Evolutionary conservation across 2,797 vertebrate genomes (phyloP).

Genomic region (Acipenser oxyrinchus): DNA sequence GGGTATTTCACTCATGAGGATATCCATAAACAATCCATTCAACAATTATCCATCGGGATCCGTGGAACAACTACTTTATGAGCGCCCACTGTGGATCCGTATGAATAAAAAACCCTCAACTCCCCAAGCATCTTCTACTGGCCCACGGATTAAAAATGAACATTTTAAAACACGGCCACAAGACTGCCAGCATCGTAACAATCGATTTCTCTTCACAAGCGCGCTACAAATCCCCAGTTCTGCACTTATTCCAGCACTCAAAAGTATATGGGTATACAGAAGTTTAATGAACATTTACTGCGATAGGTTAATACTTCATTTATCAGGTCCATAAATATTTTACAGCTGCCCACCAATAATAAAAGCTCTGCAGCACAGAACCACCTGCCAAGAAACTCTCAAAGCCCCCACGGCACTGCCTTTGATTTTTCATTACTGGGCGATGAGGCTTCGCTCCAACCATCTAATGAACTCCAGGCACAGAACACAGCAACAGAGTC

Average conservation of each 20-base stretch:
- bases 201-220: constrained; percentile 14
- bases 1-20: too few species aligned
- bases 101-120: neutral
- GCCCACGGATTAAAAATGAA: constrained; percentile 8
- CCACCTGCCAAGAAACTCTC: constrained; percentile 11
- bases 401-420: neutral
- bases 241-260: constrained; percentile 11
- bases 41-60: too few species aligned
- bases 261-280: neutral
- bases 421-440: constrained; percentile 7
- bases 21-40: too few species aligned
- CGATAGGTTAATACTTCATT: constrained; percentile 41
- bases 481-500: neutral
- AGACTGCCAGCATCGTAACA: constrained; percentile 10
- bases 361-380: constrained; percentile 39
- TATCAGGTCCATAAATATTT: constrained; percentile 52
- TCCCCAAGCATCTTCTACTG: neutral
- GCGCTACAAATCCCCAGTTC: constrained; percentile 10
- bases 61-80: too few species aligned
- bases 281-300: constrained; percentile 43
- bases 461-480: neutral
- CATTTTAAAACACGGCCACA: constrained; percentile 8
- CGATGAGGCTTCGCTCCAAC: constrained; percentile 15
- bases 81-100: too few species aligned
- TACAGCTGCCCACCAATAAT: constrained; percentile 43